Percentiles rank a stretch among this genome's conserved stretches.
phyloP scores from a whole-genome alignment of 1,140 invertebrate species.

The Drosophila virilis region DNA sequence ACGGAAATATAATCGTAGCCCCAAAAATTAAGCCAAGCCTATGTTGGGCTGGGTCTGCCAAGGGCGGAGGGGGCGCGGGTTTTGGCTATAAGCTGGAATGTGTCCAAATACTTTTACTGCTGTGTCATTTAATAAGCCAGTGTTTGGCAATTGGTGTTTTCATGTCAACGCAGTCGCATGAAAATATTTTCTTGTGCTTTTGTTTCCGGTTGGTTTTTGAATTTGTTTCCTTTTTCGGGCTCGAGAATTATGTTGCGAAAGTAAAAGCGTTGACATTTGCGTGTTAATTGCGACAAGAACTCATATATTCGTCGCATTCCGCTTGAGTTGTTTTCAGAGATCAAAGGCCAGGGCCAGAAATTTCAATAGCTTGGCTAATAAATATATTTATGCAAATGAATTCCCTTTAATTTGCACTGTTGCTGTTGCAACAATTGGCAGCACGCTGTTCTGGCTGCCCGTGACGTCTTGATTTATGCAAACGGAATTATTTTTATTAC shows the following conservation, averaged over 20 bases:
- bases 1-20: constrained; percentile 58
- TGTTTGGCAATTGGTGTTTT: constrained; percentile 78
- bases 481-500: constrained; percentile 55
- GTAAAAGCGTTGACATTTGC: constrained; percentile 62
- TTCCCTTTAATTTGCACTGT: constrained; percentile 55
- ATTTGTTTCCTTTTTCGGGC: constrained; percentile 28
- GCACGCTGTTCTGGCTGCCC: constrained; percentile 33
- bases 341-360: constrained; percentile 51
- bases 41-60: background rate
- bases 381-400: constrained; percentile 74
- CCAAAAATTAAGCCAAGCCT: constrained; percentile 33
- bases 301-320: constrained; percentile 19
- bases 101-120: constrained; percentile 52
- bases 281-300: constrained; percentile 64
- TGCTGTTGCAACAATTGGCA: constrained; percentile 54
- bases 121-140: constrained; percentile 66
- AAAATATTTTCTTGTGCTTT: constrained; percentile 43
- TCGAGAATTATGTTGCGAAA: constrained; percentile 35
- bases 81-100: constrained; percentile 29
- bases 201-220: constrained; percentile 55
- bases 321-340: constrained; percentile 47
- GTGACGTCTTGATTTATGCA: constrained; percentile 62
- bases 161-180: constrained; percentile 68
- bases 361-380: constrained; percentile 54
- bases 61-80: background rate